Base-by-base conservation (phyloP, 2,113 vertebrate genomes). In the Serinus canaria region DNA sequence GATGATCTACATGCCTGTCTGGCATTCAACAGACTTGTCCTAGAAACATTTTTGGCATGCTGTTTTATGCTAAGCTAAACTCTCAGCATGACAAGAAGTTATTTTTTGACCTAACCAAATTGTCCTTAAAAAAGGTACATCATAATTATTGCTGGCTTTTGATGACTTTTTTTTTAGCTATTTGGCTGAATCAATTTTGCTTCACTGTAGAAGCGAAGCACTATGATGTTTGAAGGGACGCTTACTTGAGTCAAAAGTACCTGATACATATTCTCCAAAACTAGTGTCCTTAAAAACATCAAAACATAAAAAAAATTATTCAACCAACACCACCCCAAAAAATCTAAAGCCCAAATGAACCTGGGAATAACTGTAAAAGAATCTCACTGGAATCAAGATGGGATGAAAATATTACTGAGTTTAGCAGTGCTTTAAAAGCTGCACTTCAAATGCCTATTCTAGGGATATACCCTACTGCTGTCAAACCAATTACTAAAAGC, bases 271-370 rank as follows among this genome's bases (percentile, higher is more conserved):
- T 64, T 30, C 9, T 13, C 6, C 13, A 0, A 76, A 86, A 83
- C 8, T 19, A 87, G 22, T 3, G 33, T n/a, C 35, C 35, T 53
- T 64, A 30, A 41, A 79, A 56, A 31, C 19, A 39, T 13, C 10
- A 49, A 60, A 41, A 39, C 10, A 10, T 8, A 31, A 6, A 37
- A 58, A 33, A 50, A 35, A 6, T 69, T 56, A 41, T 49, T 44
- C 37, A 6, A 60, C 6, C 13, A 41, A 18, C 5, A 35, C 2
- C 11, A 10, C 9, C 5, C 9, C 0, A 1, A 39, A 27, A 15
- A 73, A 9, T 4, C 7, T 33, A 25, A 78, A 37, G 9, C 7
- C 9, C 13, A 62, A 67, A 41, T 4, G 3, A 92, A 63, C 4
- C 2, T 58, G 10, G 66, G 55, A 50, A 67, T 47, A 63, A 21